A percentile compares a stretch with the other conserved stretches of the same genome.
Evolutionary conservation across 2,113 vertebrate genomes (phyloP).

Genomic region (Geococcyx californianus): DNA sequence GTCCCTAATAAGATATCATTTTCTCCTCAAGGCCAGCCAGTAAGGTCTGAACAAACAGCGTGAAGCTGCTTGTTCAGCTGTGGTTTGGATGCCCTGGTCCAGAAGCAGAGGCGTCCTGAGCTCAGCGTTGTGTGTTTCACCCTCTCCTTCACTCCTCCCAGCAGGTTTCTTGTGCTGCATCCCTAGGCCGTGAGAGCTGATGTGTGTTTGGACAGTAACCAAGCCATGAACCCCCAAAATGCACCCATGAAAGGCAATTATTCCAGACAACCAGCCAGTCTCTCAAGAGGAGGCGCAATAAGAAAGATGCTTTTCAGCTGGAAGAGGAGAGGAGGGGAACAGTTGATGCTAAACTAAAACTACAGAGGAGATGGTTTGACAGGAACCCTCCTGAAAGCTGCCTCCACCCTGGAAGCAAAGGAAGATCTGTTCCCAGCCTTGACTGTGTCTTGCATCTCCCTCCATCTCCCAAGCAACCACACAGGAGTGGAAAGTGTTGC

Average conservation of each 20-base stretch:
- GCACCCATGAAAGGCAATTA: not conserved
- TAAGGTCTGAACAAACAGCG: slow-evolving; percentile 27
- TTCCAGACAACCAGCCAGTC: accelerated
- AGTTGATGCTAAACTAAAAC: not conserved
- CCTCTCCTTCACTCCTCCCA: not conserved
- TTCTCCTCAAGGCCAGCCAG: slow-evolving; percentile 4
- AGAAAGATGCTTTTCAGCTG: not conserved
- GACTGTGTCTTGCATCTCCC: not conserved
- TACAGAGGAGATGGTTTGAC: not conserved
- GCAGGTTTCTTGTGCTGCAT: not conserved
- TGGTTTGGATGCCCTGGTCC: not conserved
- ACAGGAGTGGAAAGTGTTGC: not conserved
- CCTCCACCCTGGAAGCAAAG: not conserved
- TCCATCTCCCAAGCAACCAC: not conserved
- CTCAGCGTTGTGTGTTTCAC: accelerated
- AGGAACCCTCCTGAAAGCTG: not conserved
- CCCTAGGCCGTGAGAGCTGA: no score
- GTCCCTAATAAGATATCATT: slow-evolving; percentile 53
- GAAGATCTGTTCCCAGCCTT: not conserved
- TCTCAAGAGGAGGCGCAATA: not conserved
- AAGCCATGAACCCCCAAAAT: not conserved
- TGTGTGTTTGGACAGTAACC: accelerated
- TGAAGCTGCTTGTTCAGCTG: not conserved
- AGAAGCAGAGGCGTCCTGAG: not conserved
- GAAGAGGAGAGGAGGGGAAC: not conserved